Evolutionary conservation across 2,888 invertebrate genomes (phyloP), one percentile per base, ranked within the genome.

Genomic region (Homarus gammarus): DNA sequence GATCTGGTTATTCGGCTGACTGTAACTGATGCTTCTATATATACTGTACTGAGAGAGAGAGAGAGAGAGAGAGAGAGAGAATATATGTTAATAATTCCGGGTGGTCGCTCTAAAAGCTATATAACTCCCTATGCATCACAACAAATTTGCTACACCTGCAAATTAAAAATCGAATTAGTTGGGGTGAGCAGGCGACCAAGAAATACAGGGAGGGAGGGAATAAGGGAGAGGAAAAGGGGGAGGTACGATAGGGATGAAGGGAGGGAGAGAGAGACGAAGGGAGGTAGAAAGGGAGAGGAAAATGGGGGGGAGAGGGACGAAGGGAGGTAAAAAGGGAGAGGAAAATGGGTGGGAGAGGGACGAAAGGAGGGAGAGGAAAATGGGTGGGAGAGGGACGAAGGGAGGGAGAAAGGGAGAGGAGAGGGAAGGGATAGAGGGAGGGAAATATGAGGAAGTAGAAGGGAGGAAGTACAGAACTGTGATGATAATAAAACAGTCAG

Each of bases 161-260:
- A 64, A 31, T 64, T n/a, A 64, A 64, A 6, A 64, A 64, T 27
- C 27, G 0, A 64, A 64, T 64, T 64, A 1, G 27, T 27, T 64
- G 31, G 64, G 64, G 64, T 64, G 64, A 22, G 27, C 64, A 64
- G 64, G 64, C 64, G 27, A 27, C 27, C 64, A 64, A 64, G 64
- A 64, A 27, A 64, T 64, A 27, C 6, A 27, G 64, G 6, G 12
- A 31, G 27, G 64, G 56, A 22, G 56, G 44, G 6, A 12, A 44
- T 5, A 12, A 44, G 44, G 44, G 44, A 44, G 44, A 12, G 44
- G 12, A 12, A 12, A 12, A 56, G 56, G 15, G 56, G 22, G 56
- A 3, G 56, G 56, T 12, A 44, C 0, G 56, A 18, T 5, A 0
- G 22, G 22, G 56, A 22, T 22, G 22, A 44, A 56, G 22, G 56